Base-by-base conservation (phyloP, 2,888 invertebrate genomes). In the Cryptocephalus moraei region DNA sequence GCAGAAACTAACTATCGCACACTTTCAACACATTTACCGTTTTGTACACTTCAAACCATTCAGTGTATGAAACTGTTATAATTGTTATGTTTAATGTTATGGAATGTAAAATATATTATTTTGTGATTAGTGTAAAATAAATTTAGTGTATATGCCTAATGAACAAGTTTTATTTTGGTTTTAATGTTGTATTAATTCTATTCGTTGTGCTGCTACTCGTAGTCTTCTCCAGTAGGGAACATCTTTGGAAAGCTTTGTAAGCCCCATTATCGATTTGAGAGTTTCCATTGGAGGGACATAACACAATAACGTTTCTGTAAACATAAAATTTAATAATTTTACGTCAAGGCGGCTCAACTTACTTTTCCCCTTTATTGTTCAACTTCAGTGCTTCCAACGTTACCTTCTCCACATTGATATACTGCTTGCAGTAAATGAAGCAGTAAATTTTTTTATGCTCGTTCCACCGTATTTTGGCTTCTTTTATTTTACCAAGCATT, bases 41-140 rank as follows among this genome's bases (percentile, higher is more conserved):
- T 48, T 48, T 46, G 46, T 55, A 52, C 51, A 53, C 48, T 41
- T 47, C 40, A 49, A 45, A 48, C 40, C 41, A 36, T 43, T 40
- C 41, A 45, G 49, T 56, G 53, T 53, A 53, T 53, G 49, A 46
- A 51, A 46, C 50, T 54, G 51, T 57, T 51, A 36, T 36, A 34
- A 55, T 58, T 60, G 61, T 63, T 64, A 60, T 48, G 56, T 62
- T 62, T 10, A 57, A 54, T 57, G 55, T 54, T 56, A 63, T 66
- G 62, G 62, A 67, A 61, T 68, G 68, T 68, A 67, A 57, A 65
- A 62, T 64, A 65, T 62, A 66, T 65, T 64, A 68, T 65, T 69
- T 67, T 68, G 64, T 68, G 67, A 64, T 66, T 68, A 68, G 64
- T 66, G 66, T 66, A 66, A 64, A 66, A 63, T 62, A 63, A 66